Conservation (phyloP, 2,888 invertebrate genomes). For the Microchrysa polita region DNA sequence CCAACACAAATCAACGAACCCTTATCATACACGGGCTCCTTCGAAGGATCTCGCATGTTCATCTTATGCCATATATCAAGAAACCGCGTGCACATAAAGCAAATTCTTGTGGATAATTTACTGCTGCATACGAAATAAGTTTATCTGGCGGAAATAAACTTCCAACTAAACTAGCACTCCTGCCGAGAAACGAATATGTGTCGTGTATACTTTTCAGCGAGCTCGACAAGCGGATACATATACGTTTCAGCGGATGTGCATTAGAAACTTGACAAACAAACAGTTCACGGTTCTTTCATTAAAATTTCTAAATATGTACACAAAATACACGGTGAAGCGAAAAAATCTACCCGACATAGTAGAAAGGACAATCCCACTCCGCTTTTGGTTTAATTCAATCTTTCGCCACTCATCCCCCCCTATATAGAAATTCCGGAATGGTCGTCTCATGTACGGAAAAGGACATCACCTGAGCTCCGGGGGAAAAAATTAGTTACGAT, state of each 20-base stretch:
- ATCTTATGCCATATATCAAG: slow-evolving; percentile 47
- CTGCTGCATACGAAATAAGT: slow-evolving; percentile 56
- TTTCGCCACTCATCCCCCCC: neutral
- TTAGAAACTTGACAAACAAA: slow-evolving; percentile 23
- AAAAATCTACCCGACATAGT: slow-evolving; percentile 1
- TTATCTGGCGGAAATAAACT: slow-evolving; percentile 56
- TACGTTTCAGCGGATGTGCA: slow-evolving; percentile 21
- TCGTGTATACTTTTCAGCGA: slow-evolving; percentile 5
- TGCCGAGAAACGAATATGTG: neutral
- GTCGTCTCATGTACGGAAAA: slow-evolving; percentile 1
- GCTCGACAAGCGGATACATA: slow-evolving; percentile 2
- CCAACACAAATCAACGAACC: no score
- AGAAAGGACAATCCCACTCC: no score
- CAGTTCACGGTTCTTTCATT: slow-evolving; percentile 24
- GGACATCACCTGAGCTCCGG: slow-evolving; percentile 33
- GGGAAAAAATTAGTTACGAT: slow-evolving; percentile 42
- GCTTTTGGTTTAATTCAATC: no score
- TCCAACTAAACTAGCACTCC: slow-evolving; percentile 39
- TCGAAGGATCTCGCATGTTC: neutral
- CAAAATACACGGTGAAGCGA: neutral
- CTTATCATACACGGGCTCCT: no score
- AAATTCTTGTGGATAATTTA: slow-evolving; percentile 57
- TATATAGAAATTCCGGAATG: neutral
- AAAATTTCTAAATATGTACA: slow-evolving; percentile 38
- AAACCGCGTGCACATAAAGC: slow-evolving; percentile 52